Evolutionary conservation across 1,140 invertebrate genomes (phyloP), one percentile per base, ranked within the genome.

Genomic region (Phocides pigmalion): DNA sequence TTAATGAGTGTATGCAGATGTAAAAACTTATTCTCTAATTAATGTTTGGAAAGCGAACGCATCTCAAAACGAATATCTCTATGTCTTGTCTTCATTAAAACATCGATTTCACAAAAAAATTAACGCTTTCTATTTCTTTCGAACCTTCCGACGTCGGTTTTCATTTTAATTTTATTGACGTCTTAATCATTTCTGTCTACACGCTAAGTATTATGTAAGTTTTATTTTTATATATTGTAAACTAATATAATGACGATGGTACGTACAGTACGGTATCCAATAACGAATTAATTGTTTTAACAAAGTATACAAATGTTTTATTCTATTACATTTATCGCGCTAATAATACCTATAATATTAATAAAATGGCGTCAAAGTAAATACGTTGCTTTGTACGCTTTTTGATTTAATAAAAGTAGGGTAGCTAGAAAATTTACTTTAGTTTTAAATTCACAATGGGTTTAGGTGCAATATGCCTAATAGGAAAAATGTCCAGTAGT

Each of bases 1-100:
- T 61, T 49, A 61, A 61, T 61, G 44, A 61, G 58, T 61, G 58
- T 61, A 61, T 61, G 58, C 58, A 61, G 58, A 62, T 50, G 59
- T 62, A 50, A 41, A 61, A 50, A 50, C 19, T 41, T 62, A 62
- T 62, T 62, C 47, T 62, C 59, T 62, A 62, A 50, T 62, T 61
- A 44, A 61, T 61, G 59, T 62, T 62, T 62, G 25, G 46, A 62
- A 62, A 62, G 59, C 59, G 20, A 62, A 64, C 15, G 28, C 63
- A 54, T 53, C 25, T 42, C 39, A 37, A 32, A 51, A 53, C 25
- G 62, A 53, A 64, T 46, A 39, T 39, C 58, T 62, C 46, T 46
- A 49, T 62, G 58, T 49, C 28, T 61, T 32, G 9, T n/a, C n/a
- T 32, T 32, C 28, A 49, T 61, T 61, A 61, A 62, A 62, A 62